These are phyloP conservation scores for Tigriopus californicus DNA, from an alignment of 2,888 invertebrate species.

Conservation along the genomic window DNA sequence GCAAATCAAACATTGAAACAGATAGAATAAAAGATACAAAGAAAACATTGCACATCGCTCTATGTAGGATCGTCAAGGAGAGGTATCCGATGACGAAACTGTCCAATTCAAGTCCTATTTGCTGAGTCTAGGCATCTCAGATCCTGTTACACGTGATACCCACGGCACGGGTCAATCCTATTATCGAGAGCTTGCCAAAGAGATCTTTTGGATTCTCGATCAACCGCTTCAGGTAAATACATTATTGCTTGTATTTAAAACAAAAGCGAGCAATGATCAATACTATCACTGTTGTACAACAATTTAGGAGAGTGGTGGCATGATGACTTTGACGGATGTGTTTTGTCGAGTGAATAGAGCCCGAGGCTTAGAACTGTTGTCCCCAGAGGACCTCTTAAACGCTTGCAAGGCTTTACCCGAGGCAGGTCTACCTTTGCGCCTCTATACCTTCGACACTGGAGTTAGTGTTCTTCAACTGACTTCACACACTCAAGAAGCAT, in stretches of 20 bases:
- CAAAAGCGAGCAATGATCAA: too few relatives aligned
- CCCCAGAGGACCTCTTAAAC: slow-evolving; percentile 86
- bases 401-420: slow-evolving; percentile 55
- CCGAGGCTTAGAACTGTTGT: slow-evolving; percentile 79
- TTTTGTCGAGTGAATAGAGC: slow-evolving; percentile 94
- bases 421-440: slow-evolving; percentile 46
- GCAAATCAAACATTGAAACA: background rate
- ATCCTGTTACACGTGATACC: slow-evolving; percentile 84
- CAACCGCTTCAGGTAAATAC: slow-evolving; percentile 51
- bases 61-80: slow-evolving; percentile 69
- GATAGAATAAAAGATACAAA: too few relatives aligned
- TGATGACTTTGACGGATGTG: slow-evolving; percentile 89
- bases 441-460: slow-evolving; percentile 78
- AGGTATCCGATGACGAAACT: slow-evolving; percentile 92
- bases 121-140: slow-evolving; percentile 88
- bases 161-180: slow-evolving; percentile 62
- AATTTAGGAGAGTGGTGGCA: slow-evolving; percentile 72
- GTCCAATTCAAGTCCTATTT: slow-evolving; percentile 86
- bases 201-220: slow-evolving; percentile 36
- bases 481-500: slow-evolving; percentile 34
- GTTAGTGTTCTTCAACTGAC: slow-evolving; percentile 76
- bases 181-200: slow-evolving; percentile 36
- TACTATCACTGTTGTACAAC: too few relatives aligned
- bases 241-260: too few relatives aligned
- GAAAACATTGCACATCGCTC: too few relatives aligned